phyloP scores from a whole-genome alignment of 2,797 vertebrate species.

The Propithecus perrieri region DNA sequence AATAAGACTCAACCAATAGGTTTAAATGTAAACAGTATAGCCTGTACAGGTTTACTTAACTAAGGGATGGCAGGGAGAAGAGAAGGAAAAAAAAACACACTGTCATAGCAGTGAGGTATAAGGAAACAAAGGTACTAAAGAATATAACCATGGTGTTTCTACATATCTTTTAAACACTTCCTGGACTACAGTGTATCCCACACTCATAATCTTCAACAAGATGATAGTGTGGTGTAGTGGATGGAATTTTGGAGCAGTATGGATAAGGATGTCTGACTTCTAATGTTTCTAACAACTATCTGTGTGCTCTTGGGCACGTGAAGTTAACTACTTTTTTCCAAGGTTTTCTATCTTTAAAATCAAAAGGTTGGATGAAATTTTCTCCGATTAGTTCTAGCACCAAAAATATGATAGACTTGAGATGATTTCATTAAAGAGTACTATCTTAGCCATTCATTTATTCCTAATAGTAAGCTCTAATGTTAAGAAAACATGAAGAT shows the following conservation, averaged over 20 bases:
- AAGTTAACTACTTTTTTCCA: not conserved
- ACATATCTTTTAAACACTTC: slow-evolving; percentile 12
- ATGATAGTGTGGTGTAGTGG: not conserved
- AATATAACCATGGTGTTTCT: slow-evolving; percentile 5
- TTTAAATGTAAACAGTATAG: slow-evolving; percentile 8
- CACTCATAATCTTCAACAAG: not conserved
- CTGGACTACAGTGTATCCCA: not conserved
- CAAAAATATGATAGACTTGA: slow-evolving; percentile 19
- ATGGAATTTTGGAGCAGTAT: slow-evolving; percentile 2
- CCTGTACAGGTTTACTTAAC: not conserved
- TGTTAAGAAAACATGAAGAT: slow-evolving; percentile 41
- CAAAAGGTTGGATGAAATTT: slow-evolving; percentile 56
- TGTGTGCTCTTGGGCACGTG: not conserved
- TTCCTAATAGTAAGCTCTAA: slow-evolving; percentile 13
- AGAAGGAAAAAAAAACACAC: not conserved
- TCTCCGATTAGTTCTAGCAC: slow-evolving; percentile 27
- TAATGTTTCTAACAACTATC: not conserved
- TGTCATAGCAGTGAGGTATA: not conserved
- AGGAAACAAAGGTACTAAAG: not conserved
- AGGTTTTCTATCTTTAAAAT: slow-evolving; percentile 66
- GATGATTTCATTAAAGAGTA: slow-evolving; percentile 1
- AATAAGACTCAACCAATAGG: not conserved
- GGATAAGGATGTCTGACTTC: not conserved
- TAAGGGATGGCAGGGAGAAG: not conserved
- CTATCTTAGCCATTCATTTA: not conserved